Evolutionary conservation across 2,888 invertebrate genomes (phyloP).

Genomic region (Priocnemis perturbator): DNA sequence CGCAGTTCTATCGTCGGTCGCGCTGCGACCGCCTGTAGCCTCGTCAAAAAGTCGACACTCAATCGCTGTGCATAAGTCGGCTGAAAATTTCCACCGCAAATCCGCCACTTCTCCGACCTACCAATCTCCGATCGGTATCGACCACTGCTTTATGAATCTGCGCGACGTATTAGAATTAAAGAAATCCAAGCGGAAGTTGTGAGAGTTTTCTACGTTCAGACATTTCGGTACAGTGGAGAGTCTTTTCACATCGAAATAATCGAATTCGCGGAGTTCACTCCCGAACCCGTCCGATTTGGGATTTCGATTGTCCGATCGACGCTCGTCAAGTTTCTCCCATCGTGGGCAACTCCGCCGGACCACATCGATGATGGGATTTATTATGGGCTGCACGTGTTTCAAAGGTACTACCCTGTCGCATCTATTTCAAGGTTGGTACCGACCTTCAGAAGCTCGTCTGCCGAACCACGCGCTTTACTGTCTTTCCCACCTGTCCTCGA

Average conservation of each 20-base stretch:
- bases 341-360: slow-evolving; percentile 56
- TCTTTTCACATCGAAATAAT: too few relatives aligned
- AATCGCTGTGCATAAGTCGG: too few relatives aligned
- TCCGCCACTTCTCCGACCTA: too few relatives aligned
- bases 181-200: too few relatives aligned
- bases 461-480: background rate
- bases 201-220: too few relatives aligned
- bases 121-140: too few relatives aligned
- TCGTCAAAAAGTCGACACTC: background rate
- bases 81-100: too few relatives aligned
- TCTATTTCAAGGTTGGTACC: slow-evolving; percentile 69
- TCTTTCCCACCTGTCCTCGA: background rate
- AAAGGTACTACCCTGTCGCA: slow-evolving; percentile 82
- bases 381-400: slow-evolving; percentile 95
- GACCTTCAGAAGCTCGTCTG: background rate
- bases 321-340: slow-evolving; percentile 1
- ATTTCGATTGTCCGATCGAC: background rate
- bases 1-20: slow-evolving; percentile 23
- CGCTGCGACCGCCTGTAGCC: background rate
- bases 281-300: background rate
- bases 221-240: too few relatives aligned
- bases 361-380: slow-evolving; percentile 90
- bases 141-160: too few relatives aligned
- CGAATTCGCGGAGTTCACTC: too few relatives aligned
- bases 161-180: too few relatives aligned